phyloP scores from a whole-genome alignment of 2,797 vertebrate genomes.

The Sebastes flavidus region DNA sequence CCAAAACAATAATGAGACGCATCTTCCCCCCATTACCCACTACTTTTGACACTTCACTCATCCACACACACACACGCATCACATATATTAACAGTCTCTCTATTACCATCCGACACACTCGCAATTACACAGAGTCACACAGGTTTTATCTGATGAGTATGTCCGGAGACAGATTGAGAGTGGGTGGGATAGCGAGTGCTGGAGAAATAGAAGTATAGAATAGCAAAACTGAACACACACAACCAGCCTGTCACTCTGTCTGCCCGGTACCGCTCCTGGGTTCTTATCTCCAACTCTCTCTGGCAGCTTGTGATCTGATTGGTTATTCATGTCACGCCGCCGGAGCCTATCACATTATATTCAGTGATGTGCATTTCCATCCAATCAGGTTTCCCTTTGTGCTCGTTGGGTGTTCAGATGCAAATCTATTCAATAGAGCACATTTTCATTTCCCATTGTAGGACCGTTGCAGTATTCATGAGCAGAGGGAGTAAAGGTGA shows the following conservation, averaged over 20 bases:
- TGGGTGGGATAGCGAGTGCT: conserved; percentile 25
- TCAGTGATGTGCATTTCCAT: conserved; percentile 77
- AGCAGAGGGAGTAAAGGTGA: conserved; percentile 50
- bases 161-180: conserved; percentile 47
- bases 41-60: conserved; percentile 62
- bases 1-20: conserved; percentile 71
- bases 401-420: conserved; percentile 78
- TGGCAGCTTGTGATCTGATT: conserved; percentile 73
- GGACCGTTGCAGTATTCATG: conserved; percentile 61
- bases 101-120: conserved; percentile 28
- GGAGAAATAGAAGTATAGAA: conserved; percentile 36
- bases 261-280: conserved; percentile 39
- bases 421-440: conserved; percentile 80
- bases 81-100: conserved; percentile 24
- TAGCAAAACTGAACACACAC: conserved; percentile 20
- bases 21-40: conserved; percentile 64
- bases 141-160: conserved; percentile 43
- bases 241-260: conserved; percentile 42
- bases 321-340: conserved; percentile 80
- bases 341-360: conserved; percentile 73
- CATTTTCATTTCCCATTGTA: conserved; percentile 79
- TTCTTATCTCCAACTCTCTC: conserved; percentile 69
- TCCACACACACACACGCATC: background rate
- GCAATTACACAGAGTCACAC: background rate
- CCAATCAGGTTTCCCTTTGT: conserved; percentile 80